Conservation (phyloP, 2,888 invertebrate genomes). For the Tiliacea citrago region DNA sequence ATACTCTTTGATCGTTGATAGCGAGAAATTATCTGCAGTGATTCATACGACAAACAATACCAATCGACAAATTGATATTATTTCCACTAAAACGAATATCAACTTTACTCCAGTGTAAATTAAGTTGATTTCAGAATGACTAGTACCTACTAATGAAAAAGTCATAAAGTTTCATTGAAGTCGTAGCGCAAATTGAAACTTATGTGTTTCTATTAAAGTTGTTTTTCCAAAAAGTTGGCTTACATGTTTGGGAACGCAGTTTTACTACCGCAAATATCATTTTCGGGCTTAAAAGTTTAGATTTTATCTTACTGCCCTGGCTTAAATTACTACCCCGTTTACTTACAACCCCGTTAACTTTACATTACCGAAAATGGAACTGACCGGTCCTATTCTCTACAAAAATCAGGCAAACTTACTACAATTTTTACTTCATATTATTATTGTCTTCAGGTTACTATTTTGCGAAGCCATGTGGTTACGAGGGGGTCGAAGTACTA, state of each 20-base stretch:
- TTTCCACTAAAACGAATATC: background rate
- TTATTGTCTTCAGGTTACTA: conserved; percentile 75
- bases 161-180: background rate
- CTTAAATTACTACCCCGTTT: no score
- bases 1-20: background rate
- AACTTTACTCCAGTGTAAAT: background rate
- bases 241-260: background rate
- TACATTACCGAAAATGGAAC: no score
- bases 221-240: background rate
- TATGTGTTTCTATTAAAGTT: background rate
- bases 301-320: background rate
- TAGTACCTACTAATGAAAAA: background rate
- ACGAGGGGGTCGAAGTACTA: conserved; percentile 82
- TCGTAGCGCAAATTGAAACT: background rate
- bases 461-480: conserved; percentile 88
- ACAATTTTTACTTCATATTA: background rate
- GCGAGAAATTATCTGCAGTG: background rate
- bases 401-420: background rate
- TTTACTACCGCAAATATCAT: background rate
- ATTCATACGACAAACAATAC: background rate
- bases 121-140: background rate
- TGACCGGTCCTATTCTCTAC: background rate
- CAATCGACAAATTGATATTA: background rate
- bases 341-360: no score
- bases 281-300: background rate